Conservation (phyloP, 2,797 vertebrate species). For the Cottoperca gobio region DNA sequence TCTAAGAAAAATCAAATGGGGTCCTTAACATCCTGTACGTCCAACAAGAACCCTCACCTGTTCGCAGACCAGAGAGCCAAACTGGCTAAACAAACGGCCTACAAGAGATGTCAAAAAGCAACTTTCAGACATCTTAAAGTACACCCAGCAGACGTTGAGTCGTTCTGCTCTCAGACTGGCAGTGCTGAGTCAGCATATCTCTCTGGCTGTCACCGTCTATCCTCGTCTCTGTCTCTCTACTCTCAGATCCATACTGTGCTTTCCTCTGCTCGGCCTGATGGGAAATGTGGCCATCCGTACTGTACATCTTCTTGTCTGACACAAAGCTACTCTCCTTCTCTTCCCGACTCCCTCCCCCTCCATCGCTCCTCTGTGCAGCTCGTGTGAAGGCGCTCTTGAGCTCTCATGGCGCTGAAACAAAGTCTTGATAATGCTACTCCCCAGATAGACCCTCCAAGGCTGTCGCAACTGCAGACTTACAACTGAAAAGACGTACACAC, state of each 20-base stretch:
- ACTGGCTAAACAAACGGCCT: neutral
- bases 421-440: neutral
- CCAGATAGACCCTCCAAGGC: neutral
- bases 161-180: constrained; percentile 12
- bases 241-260: neutral
- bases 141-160: constrained; percentile 11
- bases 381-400: neutral
- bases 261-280: constrained; percentile 42
- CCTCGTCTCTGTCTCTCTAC: constrained; percentile 45
- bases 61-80: neutral
- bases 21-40: neutral
- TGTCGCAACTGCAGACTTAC: neutral
- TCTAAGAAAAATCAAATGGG: too few species aligned
- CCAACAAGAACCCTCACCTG: neutral
- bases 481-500: constrained; percentile 5
- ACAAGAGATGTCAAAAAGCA: constrained; percentile 38
- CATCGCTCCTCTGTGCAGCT: neutral
- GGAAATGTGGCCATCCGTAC: constrained; percentile 32
- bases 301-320: constrained; percentile 22
- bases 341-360: constrained; percentile 13
- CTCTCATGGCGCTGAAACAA: neutral
- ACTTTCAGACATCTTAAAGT: constrained; percentile 46
- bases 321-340: constrained; percentile 9
- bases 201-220: constrained; percentile 58
- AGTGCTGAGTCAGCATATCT: constrained; percentile 60